phyloP scores from a whole-genome alignment of 1,140 invertebrate genomes.

The Drosophila fuyamai region DNA sequence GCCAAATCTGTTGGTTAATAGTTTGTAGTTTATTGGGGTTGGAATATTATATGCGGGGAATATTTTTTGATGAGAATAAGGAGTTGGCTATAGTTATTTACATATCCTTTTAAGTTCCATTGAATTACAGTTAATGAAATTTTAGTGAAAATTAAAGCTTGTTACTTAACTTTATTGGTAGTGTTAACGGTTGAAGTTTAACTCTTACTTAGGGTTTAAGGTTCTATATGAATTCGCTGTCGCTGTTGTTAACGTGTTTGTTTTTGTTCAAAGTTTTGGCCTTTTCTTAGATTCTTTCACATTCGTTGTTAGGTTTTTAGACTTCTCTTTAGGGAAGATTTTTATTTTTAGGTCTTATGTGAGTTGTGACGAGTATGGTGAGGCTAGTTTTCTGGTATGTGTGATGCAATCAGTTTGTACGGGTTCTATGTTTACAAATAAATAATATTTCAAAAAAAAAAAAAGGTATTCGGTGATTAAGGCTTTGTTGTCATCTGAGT shows the following conservation, averaged over 20 bases:
- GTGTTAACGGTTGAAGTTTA: constrained; percentile 5
- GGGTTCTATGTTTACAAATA: too few relatives aligned
- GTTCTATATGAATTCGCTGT: too few relatives aligned
- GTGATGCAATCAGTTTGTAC: not conserved
- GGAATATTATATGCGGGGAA: not conserved
- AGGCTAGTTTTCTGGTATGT: not conserved
- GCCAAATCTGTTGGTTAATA: constrained; percentile 12
- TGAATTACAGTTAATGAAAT: not conserved
- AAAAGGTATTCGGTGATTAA: constrained; percentile 5
- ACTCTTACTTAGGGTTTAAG: not conserved
- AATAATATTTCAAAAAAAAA: too few relatives aligned
- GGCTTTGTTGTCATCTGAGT: not conserved
- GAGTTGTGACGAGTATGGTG: constrained; percentile 1
- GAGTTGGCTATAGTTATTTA: constrained; percentile 11
- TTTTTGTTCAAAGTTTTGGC: too few relatives aligned
- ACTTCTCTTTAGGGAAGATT: not conserved
- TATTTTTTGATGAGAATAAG: constrained; percentile 21
- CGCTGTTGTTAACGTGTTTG: too few relatives aligned
- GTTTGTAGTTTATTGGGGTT: constrained; percentile 3
- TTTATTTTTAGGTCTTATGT: constrained; percentile 14
- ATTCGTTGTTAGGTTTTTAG: too few relatives aligned
- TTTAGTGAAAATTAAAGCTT: not conserved
- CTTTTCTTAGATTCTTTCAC: too few relatives aligned
- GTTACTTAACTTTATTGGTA: constrained; percentile 1
- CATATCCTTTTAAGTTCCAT: constrained; percentile 13